Conservation (phyloP, 2,888 invertebrate species). For the Acronicta aceris region DNA sequence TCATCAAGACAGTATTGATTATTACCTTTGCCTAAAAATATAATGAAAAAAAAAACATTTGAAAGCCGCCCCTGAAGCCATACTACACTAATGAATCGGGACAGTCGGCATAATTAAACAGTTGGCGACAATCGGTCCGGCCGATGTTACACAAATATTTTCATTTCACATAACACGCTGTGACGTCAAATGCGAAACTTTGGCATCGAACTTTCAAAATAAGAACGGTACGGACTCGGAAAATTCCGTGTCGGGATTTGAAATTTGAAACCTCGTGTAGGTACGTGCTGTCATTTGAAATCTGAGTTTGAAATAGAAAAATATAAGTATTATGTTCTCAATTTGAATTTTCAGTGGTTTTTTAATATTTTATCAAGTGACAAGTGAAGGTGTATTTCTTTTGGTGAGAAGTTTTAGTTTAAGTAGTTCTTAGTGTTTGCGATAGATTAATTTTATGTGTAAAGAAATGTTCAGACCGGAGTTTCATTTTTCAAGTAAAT, state of each 20-base stretch:
- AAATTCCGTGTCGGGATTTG: not conserved
- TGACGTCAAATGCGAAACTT: constrained; percentile 45
- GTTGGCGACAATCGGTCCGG: constrained; percentile 80
- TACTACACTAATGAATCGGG: constrained; percentile 87
- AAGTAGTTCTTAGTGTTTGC: constrained; percentile 3
- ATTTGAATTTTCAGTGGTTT: not conserved
- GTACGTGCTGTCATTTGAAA: too few species aligned
- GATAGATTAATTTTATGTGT: constrained; percentile 60
- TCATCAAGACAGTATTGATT: too few species aligned
- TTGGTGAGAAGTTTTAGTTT: not conserved
- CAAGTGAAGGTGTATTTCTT: constrained; percentile 8
- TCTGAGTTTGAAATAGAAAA: not conserved
- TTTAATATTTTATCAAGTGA: not conserved
- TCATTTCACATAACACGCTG: constrained; percentile 58
- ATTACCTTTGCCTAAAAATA: not conserved
- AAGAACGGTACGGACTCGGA: not conserved
- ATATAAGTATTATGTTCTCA: not conserved
- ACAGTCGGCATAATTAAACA: constrained; percentile 86
- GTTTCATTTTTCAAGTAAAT: constrained; percentile 85
- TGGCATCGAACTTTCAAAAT: constrained; percentile 11
- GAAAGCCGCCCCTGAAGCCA: constrained; percentile 76
- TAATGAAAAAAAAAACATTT: constrained; percentile 25
- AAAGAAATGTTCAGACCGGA: constrained; percentile 77
- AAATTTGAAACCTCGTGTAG: not conserved
- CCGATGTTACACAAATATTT: constrained; percentile 75